phyloP scores from a whole-genome alignment of 2,113 vertebrate genomes.

The Microcebus jonahi region DNA sequence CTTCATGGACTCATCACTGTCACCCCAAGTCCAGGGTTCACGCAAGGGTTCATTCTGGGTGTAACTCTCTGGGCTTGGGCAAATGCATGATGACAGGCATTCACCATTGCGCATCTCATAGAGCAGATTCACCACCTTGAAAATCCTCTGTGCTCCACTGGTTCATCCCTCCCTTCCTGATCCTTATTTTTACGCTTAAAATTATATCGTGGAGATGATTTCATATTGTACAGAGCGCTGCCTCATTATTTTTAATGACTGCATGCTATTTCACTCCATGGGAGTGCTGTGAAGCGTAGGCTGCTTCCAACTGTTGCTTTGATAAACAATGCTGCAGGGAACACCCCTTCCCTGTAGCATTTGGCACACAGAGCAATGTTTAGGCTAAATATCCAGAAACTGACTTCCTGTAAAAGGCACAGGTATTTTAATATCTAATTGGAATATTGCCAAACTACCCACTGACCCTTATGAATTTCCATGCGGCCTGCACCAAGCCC shows the following conservation, averaged over 20 bases:
- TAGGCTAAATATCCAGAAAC: background rate
- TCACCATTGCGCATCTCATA: background rate
- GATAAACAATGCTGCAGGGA: background rate
- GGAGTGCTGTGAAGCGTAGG: background rate
- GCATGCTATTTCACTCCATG: background rate
- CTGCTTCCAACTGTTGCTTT: background rate
- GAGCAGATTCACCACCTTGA: background rate
- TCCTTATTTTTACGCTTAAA: background rate
- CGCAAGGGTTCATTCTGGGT: background rate
- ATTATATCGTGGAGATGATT: background rate
- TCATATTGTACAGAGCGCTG: background rate
- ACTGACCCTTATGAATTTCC: background rate
- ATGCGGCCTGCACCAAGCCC: background rate
- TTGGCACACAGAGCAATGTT: background rate
- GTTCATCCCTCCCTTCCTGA: background rate
- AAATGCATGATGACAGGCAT: background rate
- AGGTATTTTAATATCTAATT: background rate
- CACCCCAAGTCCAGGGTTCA: background rate
- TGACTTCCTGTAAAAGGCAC: background rate
- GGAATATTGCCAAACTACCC: background rate
- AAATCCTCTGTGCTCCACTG: background rate
- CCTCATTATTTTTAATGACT: slow-evolving; percentile 34
- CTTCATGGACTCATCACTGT: background rate
- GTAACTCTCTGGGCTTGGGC: background rate
- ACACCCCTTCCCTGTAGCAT: background rate